These are phyloP conservation scores for Scaptodrosophila latifasciaeformis DNA, from an alignment of 2,888 invertebrate genomes.

Conservation along the genomic window DNA sequence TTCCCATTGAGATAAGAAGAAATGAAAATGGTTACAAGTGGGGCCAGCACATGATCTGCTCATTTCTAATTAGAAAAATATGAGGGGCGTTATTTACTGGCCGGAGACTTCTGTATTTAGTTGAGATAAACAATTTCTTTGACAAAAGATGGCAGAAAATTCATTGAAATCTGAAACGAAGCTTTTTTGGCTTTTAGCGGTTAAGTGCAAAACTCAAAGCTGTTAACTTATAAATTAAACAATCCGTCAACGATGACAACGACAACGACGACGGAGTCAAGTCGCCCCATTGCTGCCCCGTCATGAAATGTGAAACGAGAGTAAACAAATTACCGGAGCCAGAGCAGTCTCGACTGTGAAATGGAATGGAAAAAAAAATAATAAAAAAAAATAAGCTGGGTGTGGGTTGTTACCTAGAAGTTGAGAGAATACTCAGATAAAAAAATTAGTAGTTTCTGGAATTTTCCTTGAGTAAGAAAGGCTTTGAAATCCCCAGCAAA, in stretches of 20 bases:
- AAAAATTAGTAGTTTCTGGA: too few relatives aligned
- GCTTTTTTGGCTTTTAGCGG: constrained; percentile 36
- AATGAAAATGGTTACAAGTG: constrained; percentile 2
- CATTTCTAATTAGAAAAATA: too few relatives aligned
- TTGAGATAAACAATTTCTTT: too few relatives aligned
- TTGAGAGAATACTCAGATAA: neutral
- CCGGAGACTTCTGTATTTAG: too few relatives aligned
- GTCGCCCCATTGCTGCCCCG: constrained; percentile 10
- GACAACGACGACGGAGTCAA: constrained; percentile 1
- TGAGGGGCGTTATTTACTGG: too few relatives aligned
- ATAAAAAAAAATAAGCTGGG: too few relatives aligned
- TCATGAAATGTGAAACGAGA: constrained; percentile 29
- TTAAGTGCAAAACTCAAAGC: constrained; percentile 38
- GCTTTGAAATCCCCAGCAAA: too few relatives aligned
- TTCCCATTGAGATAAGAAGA: neutral
- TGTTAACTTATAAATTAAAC: constrained; percentile 67
- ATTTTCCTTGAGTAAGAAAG: too few relatives aligned
- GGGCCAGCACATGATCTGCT: constrained; percentile 11
- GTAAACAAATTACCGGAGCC: constrained; percentile 18
- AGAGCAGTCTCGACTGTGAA: neutral
- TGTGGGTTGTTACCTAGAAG: too few relatives aligned
- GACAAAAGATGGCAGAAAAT: too few relatives aligned
- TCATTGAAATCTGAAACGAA: too few relatives aligned
- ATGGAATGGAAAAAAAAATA: too few relatives aligned
- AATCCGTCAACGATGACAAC: constrained; percentile 34